Percentiles rank a stretch among this genome's conserved stretches.
phyloP scores from a whole-genome alignment of 1,140 invertebrate species.

The Venustaconcha ellipsiformis region DNA sequence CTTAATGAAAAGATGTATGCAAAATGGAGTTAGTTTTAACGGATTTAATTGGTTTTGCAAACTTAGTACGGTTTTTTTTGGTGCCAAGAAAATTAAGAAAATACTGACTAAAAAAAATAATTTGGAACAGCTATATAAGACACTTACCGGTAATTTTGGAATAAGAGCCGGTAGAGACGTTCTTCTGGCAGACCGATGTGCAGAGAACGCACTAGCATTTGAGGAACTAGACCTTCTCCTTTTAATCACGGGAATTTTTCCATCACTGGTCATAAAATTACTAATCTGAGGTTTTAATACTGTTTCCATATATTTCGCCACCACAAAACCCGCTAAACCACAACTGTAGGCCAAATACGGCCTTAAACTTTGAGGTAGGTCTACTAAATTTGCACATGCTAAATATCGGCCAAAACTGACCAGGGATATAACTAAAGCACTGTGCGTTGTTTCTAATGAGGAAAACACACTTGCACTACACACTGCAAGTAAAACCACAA shows the following conservation, averaged over 20 bases:
- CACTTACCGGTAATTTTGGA: slow-evolving; percentile 65
- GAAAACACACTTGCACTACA: slow-evolving; percentile 65
- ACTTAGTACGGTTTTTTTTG: too few species aligned
- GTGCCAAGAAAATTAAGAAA: too few species aligned
- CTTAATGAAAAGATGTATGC: too few species aligned
- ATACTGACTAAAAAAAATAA: too few species aligned
- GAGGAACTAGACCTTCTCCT: slow-evolving; percentile 65
- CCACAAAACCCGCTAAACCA: slow-evolving; percentile 64
- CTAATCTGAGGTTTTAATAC: slow-evolving; percentile 60
- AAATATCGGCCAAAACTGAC: slow-evolving; percentile 66
- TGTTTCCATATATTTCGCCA: slow-evolving; percentile 68
- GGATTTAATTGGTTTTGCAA: too few species aligned
- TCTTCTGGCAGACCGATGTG: slow-evolving; percentile 56
- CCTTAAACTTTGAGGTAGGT: slow-evolving; percentile 57
- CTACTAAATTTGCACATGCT: slow-evolving; percentile 57
- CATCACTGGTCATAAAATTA: slow-evolving; percentile 61
- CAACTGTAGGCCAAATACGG: slow-evolving; percentile 65
- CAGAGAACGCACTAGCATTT: slow-evolving; percentile 56
- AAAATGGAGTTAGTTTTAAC: too few species aligned
- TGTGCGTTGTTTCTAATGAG: slow-evolving; percentile 62
- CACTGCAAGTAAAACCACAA: slow-evolving; percentile 58
- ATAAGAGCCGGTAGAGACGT: slow-evolving; percentile 68
- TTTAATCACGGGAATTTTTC: slow-evolving; percentile 65
- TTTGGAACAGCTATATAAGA: not conserved
- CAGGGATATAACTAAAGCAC: slow-evolving; percentile 59